These are phyloP conservation scores for Copsychus sechellarum DNA, from an alignment of 2,113 vertebrate genomes.

Conservation along the genomic window DNA sequence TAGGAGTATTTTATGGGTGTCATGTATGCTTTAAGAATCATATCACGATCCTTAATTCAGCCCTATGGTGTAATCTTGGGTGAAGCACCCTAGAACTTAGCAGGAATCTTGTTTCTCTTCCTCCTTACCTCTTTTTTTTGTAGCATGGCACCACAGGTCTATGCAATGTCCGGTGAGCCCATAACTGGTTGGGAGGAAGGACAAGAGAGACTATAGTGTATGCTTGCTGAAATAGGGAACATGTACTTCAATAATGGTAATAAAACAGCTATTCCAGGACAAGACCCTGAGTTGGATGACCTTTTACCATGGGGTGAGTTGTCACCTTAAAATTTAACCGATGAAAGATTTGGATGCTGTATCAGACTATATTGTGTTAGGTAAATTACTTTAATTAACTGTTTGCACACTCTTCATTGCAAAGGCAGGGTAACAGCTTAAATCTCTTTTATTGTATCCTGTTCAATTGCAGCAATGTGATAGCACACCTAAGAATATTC, in stretches of 20 bases:
- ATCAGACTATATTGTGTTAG: not conserved
- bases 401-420: not conserved
- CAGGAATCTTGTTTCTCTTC: not conserved
- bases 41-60: not conserved
- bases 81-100: not conserved
- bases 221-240: not conserved
- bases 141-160: not conserved
- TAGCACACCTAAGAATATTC: constrained; percentile 26
- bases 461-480: constrained; percentile 1
- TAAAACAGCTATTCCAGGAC: not conserved
- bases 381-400: constrained; percentile 39
- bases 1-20: not conserved
- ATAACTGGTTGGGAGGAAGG: not conserved
- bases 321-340: not conserved
- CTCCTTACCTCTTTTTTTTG: not conserved
- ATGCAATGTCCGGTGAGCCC: not conserved
- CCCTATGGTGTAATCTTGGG: not conserved
- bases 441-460: constrained; percentile 44
- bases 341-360: not conserved
- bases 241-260: not conserved
- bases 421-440: constrained; percentile 25
- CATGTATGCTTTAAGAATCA: not conserved
- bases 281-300: not conserved
- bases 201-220: not conserved
- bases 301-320: not conserved